These are phyloP conservation scores for Ectobius pallidus DNA, from an alignment of 2,888 invertebrate species.

Conservation along the genomic window DNA sequence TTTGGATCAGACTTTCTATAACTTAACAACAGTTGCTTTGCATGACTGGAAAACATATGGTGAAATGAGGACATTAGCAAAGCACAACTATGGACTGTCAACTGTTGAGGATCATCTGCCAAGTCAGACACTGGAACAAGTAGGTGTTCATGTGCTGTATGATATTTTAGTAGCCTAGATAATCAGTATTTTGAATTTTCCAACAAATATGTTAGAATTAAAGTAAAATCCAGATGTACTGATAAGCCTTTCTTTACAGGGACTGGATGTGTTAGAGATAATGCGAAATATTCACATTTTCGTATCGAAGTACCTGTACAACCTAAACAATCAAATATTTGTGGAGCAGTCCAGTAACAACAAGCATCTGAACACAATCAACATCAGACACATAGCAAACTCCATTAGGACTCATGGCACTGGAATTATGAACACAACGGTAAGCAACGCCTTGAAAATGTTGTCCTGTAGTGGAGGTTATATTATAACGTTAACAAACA, in stretches of 20 bases:
- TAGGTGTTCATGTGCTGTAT: conserved; percentile 45
- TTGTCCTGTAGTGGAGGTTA: no score
- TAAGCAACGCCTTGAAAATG: no score
- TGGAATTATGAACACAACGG: conserved; percentile 95
- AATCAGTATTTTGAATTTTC: no score
- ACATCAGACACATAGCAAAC: conserved; percentile 94
- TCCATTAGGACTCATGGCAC: conserved; percentile 96
- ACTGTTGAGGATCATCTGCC: conserved; percentile 94
- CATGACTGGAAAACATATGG: conserved; percentile 98
- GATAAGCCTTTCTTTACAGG: no score
- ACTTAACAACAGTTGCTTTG: conserved; percentile 93
- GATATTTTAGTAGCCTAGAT: no score
- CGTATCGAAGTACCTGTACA: conserved; percentile 91
- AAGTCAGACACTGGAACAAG: conserved; percentile 94
- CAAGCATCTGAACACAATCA: conserved; percentile 94
- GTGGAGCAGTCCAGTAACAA: conserved; percentile 90
- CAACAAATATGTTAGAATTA: no score
- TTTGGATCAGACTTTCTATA: conserved; percentile 94
- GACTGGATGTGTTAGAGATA: conserved; percentile 94
- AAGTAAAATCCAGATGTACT: no score
- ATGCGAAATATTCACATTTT: conserved; percentile 96
- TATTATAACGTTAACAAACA: no score
- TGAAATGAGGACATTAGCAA: conserved; percentile 93
- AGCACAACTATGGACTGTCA: conserved; percentile 77
- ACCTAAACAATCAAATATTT: conserved; percentile 95